These are phyloP conservation scores for Cerastis leucographa DNA, from an alignment of 2,888 invertebrate genomes.

Conservation along the genomic window DNA sequence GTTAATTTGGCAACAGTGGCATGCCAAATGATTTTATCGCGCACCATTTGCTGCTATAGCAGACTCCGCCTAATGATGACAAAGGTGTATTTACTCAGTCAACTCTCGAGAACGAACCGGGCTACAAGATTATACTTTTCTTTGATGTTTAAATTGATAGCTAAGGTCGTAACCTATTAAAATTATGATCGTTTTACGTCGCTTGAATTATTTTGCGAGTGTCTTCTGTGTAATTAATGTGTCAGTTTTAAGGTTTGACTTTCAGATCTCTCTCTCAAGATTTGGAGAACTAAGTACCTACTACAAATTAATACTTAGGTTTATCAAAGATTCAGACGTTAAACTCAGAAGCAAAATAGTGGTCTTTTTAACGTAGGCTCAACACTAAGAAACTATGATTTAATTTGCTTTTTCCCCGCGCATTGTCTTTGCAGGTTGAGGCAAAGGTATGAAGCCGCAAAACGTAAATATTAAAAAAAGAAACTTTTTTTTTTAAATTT, in stretches of 20 bases:
- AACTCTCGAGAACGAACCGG: constrained; percentile 14
- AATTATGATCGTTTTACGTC: constrained; percentile 38
- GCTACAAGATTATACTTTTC: constrained; percentile 25
- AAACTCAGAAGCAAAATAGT: neutral
- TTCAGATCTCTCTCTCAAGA: neutral
- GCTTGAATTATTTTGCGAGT: constrained; percentile 32
- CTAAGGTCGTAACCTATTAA: constrained; percentile 46
- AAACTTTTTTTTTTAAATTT: neutral
- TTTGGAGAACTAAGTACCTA: neutral
- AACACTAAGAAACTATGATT: neutral
- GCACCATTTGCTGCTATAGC: constrained; percentile 58
- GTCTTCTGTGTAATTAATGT: constrained; percentile 40
- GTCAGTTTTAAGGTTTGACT: constrained; percentile 41
- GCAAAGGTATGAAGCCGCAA: neutral
- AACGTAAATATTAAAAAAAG: neutral
- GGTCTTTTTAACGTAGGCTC: too few species aligned
- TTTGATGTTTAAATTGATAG: constrained; percentile 59
- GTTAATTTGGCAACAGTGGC: constrained; percentile 80
- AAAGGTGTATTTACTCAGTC: constrained; percentile 20
- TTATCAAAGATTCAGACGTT: neutral
- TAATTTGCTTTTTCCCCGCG: neutral
- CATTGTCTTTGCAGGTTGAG: neutral
- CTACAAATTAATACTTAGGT: neutral
- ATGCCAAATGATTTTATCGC: constrained; percentile 76
- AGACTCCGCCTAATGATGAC: constrained; percentile 45